phyloP scores from a whole-genome alignment of 2,113 vertebrate genomes.

The Coturnix japonica region DNA sequence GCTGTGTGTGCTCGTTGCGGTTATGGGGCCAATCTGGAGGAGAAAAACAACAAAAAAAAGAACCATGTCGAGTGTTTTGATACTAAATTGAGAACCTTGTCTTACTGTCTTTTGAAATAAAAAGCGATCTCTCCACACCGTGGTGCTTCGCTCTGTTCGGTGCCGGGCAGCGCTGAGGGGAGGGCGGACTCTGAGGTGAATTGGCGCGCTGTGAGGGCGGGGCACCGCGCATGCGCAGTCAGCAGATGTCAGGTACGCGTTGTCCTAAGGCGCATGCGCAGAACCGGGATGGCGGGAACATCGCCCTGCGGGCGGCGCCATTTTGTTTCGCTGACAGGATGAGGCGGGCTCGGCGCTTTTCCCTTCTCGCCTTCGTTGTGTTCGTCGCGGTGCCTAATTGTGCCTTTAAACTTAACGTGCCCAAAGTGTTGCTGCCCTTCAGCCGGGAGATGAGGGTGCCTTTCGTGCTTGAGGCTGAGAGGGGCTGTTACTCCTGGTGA shows the following conservation, averaged over 20 bases:
- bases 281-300: neutral
- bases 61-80: conserved; percentile 76
- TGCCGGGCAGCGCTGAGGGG: too few relatives aligned
- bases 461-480: conserved; percentile 69
- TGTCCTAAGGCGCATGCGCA: too few relatives aligned
- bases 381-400: neutral
- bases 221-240: neutral
- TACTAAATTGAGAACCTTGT: conserved; percentile 75
- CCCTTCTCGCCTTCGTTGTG: neutral
- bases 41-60: neutral
- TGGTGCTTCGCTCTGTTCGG: too few relatives aligned
- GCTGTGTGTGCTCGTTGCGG: conserved; percentile 53
- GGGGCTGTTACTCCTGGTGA: conserved; percentile 76
- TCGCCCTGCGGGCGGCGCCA: neutral
- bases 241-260: too few relatives aligned
- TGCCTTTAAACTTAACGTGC: conserved; percentile 70
- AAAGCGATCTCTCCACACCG: conserved; percentile 65
- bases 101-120: conserved; percentile 81
- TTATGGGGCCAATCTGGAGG: conserved; percentile 44
- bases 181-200: too few relatives aligned
- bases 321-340: neutral
- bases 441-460: conserved; percentile 52
- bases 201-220: too few relatives aligned
- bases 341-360: neutral
- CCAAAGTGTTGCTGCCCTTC: conserved; percentile 67